Evolutionary conservation across 1,140 invertebrate genomes (phyloP), one percentile per base, ranked within the genome.

Genomic region (Zophobas morio): DNA sequence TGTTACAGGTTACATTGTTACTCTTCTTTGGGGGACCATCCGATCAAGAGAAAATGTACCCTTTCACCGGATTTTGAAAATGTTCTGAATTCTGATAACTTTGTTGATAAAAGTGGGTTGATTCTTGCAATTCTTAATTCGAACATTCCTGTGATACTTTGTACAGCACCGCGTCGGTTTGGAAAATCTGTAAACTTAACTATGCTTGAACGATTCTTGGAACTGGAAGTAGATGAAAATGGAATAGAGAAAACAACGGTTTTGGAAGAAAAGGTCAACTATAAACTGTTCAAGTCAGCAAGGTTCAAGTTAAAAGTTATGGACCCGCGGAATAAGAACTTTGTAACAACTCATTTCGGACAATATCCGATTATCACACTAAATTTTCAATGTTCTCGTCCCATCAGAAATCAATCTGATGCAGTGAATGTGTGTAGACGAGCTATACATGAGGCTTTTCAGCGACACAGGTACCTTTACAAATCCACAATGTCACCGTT

Each of bases 341-440:
- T 46, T 46, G 42, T 46, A 46, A 46, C 20, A 46, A 46, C 42
- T 46, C 42, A 46, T 46, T 46, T 46, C 42, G 42, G 42, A 46
- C 42, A 46, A 46, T 46, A 46, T 46, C 42, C 42, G 42, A 46
- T 46, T 46, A 46, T 46, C 42, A 46, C 3, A 8, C 3, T 46
- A 46, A 46, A 46, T 46, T 46, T 46, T 46, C 42, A 4, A 4
- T 46, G 42, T 46, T 4, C 3, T 46, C 42, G 8, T 46, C 3
- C 3, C 3, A 46, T 46, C 42, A 46, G 8, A 46, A 46, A 8
- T 4, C 3, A 46, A 46, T 46, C 42, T 46, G 42, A 46, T 8
- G 42, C 42, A 46, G 42, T 46, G 42, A 46, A 46, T 46, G 8
- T 46, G 42, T 46, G 42, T 46, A 46, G 42, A 46, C 3, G 3